Base-by-base conservation (phyloP, 2,888 invertebrate genomes). In the Toxonevra muliebris region DNA sequence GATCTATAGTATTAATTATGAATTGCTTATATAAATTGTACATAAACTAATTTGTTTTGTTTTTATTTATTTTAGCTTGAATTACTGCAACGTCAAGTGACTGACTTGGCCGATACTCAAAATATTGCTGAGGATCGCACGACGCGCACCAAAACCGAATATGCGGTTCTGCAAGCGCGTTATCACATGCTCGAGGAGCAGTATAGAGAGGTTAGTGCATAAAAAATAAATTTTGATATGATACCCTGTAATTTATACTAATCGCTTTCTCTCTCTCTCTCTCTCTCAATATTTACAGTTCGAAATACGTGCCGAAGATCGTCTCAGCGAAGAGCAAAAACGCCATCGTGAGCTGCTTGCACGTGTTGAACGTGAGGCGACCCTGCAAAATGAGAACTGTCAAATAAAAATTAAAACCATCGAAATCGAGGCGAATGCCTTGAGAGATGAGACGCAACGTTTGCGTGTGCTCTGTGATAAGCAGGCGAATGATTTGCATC, bases 1-100 rank as follows among this genome's bases (percentile, higher is more conserved):
- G 45, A 20, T 42, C 15, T 10, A 61, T n/a, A n/a, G n/a, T n/a
- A n/a, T n/a, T n/a, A n/a, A n/a, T n/a, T n/a, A n/a, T n/a, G n/a
- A n/a, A n/a, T n/a, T n/a, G n/a, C n/a, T n/a, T n/a, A n/a, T n/a
- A n/a, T n/a, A n/a, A n/a, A n/a, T n/a, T n/a, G n/a, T n/a, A n/a
- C n/a, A n/a, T n/a, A n/a, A n/a, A n/a, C n/a, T n/a, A n/a, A n/a
- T n/a, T n/a, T n/a, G n/a, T 52, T 55, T n/a, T 11, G 15, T 61
- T 42, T 65, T 67, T 62, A 73, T 78, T 79, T 76, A 75, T 86
- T 87, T 20, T 87, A 97, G 96, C 93, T 97, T 82, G 93, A 95
- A 87, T 89, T 94, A 80, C 89, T 97, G 73, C 96, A 97, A 86
- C 94, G 95, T 83, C 96, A 97, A 87, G 93, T 97, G 85, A 92